These are phyloP conservation scores for Neotoma lepida DNA, from an alignment of 2,113 vertebrate genomes.

Conservation along the genomic window DNA sequence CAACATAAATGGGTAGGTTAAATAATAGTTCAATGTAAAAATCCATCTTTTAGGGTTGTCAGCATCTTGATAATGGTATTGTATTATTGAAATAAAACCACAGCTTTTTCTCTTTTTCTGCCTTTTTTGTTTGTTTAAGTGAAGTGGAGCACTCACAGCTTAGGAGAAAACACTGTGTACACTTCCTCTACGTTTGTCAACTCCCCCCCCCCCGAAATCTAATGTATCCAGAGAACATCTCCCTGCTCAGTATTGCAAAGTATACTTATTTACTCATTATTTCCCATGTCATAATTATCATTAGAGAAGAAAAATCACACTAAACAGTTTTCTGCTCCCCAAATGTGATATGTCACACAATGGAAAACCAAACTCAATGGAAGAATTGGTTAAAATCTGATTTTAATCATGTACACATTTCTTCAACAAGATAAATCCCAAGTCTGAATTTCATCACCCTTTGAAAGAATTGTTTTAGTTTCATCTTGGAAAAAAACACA, in stretches of 20 bases:
- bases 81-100: neutral
- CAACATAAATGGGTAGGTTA: slow-evolving; percentile 37
- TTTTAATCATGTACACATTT: neutral
- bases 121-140: neutral
- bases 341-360: neutral
- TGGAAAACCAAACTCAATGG: slow-evolving; percentile 2
- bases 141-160: neutral
- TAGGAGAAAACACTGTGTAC: neutral
- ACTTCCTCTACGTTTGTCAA: neutral
- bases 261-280: neutral
- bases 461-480: slow-evolving; percentile 12
- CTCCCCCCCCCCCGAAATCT: neutral
- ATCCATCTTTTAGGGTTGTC: neutral
- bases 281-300: neutral
- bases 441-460: slow-evolving; percentile 34
- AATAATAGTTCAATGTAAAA: slow-evolving; percentile 47
- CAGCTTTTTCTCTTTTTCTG: neutral
- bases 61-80: neutral
- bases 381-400: neutral
- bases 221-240: neutral
- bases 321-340: neutral
- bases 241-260: neutral
- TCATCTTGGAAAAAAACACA: neutral
- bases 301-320: neutral
- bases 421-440: neutral